A percentile compares a stretch with the other conserved stretches of the same genome.
phyloP scores from a whole-genome alignment of 2,113 vertebrate genomes.

The Potamarius usumacintae region DNA sequence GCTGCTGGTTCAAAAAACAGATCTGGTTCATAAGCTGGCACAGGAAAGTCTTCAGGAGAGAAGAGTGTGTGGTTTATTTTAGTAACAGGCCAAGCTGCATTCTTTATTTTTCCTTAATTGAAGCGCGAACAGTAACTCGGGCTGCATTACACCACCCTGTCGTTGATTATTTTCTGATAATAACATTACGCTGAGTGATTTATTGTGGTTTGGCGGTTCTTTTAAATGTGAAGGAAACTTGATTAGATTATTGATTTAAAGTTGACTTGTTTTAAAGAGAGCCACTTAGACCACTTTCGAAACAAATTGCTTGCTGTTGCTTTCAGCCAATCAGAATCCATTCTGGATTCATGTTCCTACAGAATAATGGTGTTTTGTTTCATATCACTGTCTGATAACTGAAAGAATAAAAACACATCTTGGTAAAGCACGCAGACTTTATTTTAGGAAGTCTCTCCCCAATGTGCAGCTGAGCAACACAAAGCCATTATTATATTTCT shows the following conservation, averaged over 20 bases:
- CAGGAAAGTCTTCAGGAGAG: neutral
- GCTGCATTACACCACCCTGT: neutral
- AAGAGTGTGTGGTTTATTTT: no score
- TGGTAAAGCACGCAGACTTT: neutral
- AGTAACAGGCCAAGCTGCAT: no score
- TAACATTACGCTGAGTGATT: neutral
- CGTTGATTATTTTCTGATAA: neutral
- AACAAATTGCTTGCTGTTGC: no score
- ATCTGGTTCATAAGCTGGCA: neutral
- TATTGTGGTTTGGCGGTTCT: neutral
- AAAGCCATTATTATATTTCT: conserved; percentile 11
- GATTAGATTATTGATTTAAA: neutral
- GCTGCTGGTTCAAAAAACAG: no score
- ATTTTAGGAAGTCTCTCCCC: neutral
- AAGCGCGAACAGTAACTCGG: neutral
- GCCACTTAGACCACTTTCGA: neutral
- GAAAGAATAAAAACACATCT: neutral
- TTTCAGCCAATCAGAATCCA: neutral
- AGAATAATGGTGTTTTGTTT: neutral
- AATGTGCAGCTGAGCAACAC: neutral
- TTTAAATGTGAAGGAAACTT: neutral
- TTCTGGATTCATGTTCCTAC: neutral
- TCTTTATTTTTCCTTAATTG: neutral
- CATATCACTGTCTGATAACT: neutral
- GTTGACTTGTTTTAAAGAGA: neutral